Conservation (phyloP, 2,113 vertebrate species). For the Lagopus leucura region DNA sequence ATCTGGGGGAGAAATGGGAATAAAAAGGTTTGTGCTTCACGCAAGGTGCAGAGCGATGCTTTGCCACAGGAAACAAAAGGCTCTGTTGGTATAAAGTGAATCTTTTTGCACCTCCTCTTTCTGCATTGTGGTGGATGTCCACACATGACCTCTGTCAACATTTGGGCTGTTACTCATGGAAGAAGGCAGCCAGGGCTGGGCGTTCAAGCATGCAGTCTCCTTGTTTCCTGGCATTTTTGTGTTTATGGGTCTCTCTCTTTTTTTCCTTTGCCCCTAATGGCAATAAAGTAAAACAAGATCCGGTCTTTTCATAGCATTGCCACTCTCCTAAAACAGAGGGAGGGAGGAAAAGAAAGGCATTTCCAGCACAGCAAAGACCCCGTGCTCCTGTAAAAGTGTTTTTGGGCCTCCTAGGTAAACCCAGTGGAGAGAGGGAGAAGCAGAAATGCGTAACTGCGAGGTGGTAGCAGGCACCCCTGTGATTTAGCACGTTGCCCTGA, state of each 20-base stretch:
- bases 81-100: fast-evolving
- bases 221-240: conserved; percentile 45
- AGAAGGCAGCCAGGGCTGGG: conserved; percentile 9
- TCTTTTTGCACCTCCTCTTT: neutral
- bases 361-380: neutral
- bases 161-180: neutral
- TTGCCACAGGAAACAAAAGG: neutral
- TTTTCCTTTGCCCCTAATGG: neutral
- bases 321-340: conserved; percentile 12
- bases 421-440: neutral
- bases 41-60: neutral
- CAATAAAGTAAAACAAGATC: conserved; percentile 40
- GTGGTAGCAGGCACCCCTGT: neutral
- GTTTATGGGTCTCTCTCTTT: conserved; percentile 38
- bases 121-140: neutral
- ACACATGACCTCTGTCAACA: neutral
- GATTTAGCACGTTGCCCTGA: neutral
- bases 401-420: neutral
- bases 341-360: neutral
- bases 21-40: neutral
- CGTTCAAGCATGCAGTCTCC: neutral
- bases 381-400: neutral
- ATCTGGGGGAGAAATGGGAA: neutral
- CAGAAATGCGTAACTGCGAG: neutral
- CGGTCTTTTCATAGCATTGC: neutral